Evolutionary conservation across 2,113 vertebrate species (phyloP).

Genomic region (Callipepla squamata): DNA sequence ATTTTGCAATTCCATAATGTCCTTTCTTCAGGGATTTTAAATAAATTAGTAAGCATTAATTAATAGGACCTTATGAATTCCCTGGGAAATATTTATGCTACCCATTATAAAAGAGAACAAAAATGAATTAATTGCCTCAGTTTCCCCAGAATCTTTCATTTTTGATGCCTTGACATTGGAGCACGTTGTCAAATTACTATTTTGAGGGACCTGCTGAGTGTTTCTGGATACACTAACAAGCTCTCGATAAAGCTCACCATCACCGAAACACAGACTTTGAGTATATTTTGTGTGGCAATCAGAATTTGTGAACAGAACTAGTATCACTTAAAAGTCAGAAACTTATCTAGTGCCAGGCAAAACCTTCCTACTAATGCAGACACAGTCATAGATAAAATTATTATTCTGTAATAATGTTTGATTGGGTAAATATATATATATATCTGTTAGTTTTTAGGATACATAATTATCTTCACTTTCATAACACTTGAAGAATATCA

Average conservation of each 20-base stretch:
- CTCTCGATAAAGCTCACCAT: not conserved
- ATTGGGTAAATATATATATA: not conserved
- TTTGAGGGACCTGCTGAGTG: not conserved
- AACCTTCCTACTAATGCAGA: not conserved
- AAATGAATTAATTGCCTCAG: not conserved
- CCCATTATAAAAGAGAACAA: not conserved
- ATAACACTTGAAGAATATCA: not conserved
- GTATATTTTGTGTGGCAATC: not conserved
- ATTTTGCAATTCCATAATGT: not conserved
- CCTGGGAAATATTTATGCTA: not conserved
- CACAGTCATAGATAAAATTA: not conserved
- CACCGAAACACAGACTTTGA: not conserved
- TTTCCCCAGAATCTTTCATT: not conserved
- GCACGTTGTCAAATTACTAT: not conserved
- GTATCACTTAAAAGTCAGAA: not conserved
- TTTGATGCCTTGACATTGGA: not conserved
- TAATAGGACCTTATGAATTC: slow-evolving; percentile 11
- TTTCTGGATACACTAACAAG: not conserved
- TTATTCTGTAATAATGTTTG: not conserved
- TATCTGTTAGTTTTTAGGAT: not conserved
- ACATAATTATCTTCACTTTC: not conserved
- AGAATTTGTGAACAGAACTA: not conserved
- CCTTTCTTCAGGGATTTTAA: slow-evolving; percentile 16
- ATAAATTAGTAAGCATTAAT: slow-evolving; percentile 41
- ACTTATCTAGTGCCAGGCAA: not conserved